Evolutionary conservation across 2,113 vertebrate species (phyloP), one percentile per base, ranked within the genome.

Genomic region (Halcyon senegalensis): DNA sequence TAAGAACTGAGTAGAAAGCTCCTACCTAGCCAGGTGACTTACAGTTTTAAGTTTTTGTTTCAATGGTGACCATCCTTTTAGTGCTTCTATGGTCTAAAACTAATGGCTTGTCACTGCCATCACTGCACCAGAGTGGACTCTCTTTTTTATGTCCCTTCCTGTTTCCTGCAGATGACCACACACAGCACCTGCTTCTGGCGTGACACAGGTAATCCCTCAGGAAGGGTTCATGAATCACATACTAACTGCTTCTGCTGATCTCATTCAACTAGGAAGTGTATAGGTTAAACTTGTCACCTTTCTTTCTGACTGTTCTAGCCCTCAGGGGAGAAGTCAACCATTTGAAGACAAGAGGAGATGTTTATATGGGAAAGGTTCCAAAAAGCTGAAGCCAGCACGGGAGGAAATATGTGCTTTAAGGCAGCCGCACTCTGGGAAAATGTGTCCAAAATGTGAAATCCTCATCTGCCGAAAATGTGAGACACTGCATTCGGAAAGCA

Each of bases 401-500:
- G 93, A 96, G 30, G 96, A 97, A 70, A 4, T 20, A 4, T 92
- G 93, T 28, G 90, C 95, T 4, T 56, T 91, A 72, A 46, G 63
- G 88, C 85, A 94, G 75, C 94, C 31, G 0, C 93, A 33, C 30
- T 81, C 95, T 1, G 95, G 96, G 66, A 59, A 39, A 67, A 98
- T 98, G 97, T 98, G 98, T n/a, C 96, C 97, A 0, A 89, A 92
- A 80, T 98, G 98, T 3, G 97, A 98, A 89, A 96, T 98, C 70
- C 74, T 88, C 10, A 7, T 69, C 33, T 98, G 98, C 80, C 64
- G 41, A 7, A 94, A 89, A 27, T 98, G 98, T 13, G 95, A 97
- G 35, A 97, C 97, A 1, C 93, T 98, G 76, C 98, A 98, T n/a
- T 97, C 97, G 2, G 91, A 96, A 28, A 78, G 96, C 58, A 73